A percentile compares a stretch with the other conserved stretches of the same genome.
phyloP scores from a whole-genome alignment of 1,140 invertebrate species.

The Camponotus vicinus region DNA sequence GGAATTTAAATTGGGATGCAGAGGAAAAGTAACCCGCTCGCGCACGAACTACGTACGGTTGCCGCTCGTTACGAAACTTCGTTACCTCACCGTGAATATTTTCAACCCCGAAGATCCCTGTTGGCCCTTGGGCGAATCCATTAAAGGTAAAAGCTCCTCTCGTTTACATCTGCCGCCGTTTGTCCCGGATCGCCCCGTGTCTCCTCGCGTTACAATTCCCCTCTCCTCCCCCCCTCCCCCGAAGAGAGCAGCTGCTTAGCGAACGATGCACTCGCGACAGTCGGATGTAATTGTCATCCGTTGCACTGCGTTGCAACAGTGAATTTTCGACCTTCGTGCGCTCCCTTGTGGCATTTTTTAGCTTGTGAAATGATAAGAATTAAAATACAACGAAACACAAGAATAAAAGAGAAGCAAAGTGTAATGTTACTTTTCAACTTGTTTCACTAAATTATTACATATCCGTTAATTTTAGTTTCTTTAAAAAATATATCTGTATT shows the following conservation, averaged over 20 bases:
- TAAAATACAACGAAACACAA: background rate
- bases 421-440: background rate
- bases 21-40: background rate
- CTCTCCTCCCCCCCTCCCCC: background rate
- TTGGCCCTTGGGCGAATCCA: constrained; percentile 72
- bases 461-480: background rate
- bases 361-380: background rate
- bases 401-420: background rate
- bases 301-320: background rate
- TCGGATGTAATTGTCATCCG: constrained; percentile 9
- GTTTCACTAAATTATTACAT: background rate
- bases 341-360: background rate
- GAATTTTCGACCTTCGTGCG: background rate
- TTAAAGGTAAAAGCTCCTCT: constrained; percentile 76
- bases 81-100: constrained; percentile 72
- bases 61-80: constrained; percentile 73
- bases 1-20: constrained; percentile 70
- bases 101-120: constrained; percentile 75
- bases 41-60: constrained; percentile 40
- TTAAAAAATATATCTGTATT: background rate
- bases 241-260: constrained; percentile 71
- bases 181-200: constrained; percentile 38
- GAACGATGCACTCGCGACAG: constrained; percentile 38
- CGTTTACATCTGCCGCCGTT: constrained; percentile 74
- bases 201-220: constrained; percentile 55